Percentiles rank a stretch among this genome's conserved stretches.
phyloP scores from a whole-genome alignment of 2,888 invertebrate genomes.

The Elysia crispata region DNA sequence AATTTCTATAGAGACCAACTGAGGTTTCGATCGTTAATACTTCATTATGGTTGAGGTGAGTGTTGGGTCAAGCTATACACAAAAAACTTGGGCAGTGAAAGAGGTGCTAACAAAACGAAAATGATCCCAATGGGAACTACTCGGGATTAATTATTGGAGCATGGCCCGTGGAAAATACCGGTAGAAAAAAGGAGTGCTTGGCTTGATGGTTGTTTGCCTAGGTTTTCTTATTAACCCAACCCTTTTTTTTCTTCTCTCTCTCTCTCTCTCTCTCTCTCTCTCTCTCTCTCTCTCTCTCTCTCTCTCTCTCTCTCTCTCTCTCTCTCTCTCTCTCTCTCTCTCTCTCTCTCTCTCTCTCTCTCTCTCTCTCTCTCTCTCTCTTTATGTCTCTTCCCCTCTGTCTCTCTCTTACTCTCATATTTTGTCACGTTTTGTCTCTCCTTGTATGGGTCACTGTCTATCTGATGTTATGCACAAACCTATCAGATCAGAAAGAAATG shows the following conservation, averaged over 20 bases:
- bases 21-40: too few relatives aligned
- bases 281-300: slow-evolving; percentile 12
- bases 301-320: slow-evolving; percentile 9
- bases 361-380: not conserved
- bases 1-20: too few relatives aligned
- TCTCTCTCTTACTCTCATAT: not conserved
- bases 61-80: not conserved
- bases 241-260: not conserved
- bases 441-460: not conserved
- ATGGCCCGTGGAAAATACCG: not conserved
- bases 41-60: too few relatives aligned
- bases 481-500: too few relatives aligned
- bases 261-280: not conserved
- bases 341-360: not conserved
- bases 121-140: not conserved
- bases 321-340: not conserved
- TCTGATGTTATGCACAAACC: too few relatives aligned
- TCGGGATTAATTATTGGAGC: not conserved
- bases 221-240: not conserved
- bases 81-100: not conserved
- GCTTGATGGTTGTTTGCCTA: too few relatives aligned
- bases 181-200: too few relatives aligned
- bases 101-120: not conserved
- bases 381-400: not conserved
- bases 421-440: slow-evolving; percentile 74